Evolutionary conservation across 2,797 vertebrate genomes (phyloP).

Genomic region (Eleutherodactylus coqui): DNA sequence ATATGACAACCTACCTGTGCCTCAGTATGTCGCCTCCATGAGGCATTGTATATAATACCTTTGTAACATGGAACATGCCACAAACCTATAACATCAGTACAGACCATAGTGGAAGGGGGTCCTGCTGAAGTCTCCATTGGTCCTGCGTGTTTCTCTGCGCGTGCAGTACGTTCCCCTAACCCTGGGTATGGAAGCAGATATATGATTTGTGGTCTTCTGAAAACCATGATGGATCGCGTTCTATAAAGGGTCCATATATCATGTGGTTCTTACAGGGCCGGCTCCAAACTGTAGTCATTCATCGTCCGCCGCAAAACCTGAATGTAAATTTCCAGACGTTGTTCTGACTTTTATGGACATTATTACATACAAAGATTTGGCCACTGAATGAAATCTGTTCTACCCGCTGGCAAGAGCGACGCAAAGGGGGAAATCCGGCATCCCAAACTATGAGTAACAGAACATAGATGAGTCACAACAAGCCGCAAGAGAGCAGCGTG

Average conservation of each 20-base stretch:
- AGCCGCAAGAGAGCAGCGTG: too few relatives aligned
- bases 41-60: too few relatives aligned
- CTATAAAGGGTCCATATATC: neutral
- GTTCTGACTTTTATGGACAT: neutral
- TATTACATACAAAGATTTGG: neutral
- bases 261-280: neutral
- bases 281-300: neutral
- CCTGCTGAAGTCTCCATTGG: too few relatives aligned
- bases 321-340: neutral
- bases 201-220: neutral
- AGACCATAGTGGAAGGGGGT: too few relatives aligned
- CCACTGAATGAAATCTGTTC: neutral
- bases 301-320: neutral
- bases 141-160: too few relatives aligned
- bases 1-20: too few relatives aligned
- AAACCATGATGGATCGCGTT: neutral
- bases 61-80: too few relatives aligned
- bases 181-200: too few relatives aligned
- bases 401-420: neutral
- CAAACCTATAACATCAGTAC: too few relatives aligned
- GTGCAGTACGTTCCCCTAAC: too few relatives aligned
- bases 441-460: neutral
- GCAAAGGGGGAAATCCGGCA: neutral
- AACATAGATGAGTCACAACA: neutral
- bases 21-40: too few relatives aligned